phyloP scores from a whole-genome alignment of 2,888 invertebrate species.

The Pyrochroa serraticornis region DNA sequence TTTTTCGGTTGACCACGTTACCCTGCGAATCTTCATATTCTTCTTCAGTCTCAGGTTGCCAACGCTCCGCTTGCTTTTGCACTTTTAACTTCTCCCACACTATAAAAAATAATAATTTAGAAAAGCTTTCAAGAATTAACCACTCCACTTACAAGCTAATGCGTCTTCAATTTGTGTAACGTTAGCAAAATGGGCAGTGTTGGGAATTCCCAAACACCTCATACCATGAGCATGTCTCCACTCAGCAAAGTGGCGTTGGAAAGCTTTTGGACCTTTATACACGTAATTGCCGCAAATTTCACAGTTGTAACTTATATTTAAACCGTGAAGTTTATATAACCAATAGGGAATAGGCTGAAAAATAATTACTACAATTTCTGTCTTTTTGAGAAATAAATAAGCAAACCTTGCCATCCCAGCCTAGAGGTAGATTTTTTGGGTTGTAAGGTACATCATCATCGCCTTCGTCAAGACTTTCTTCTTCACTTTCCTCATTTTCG shows the following conservation, averaged over 20 bases:
- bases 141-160: constrained; percentile 74
- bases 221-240: constrained; percentile 93
- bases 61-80: constrained; percentile 93
- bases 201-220: constrained; percentile 96
- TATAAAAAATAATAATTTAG: constrained; percentile 56
- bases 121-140: neutral
- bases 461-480: constrained; percentile 81
- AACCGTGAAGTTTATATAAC: constrained; percentile 97
- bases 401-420: constrained; percentile 94
- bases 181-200: constrained; percentile 99
- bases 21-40: constrained; percentile 99
- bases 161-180: constrained; percentile 99
- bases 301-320: constrained; percentile 98
- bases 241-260: constrained; percentile 97
- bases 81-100: constrained; percentile 98
- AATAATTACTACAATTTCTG: neutral
- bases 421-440: constrained; percentile 98
- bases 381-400: no score
- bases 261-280: constrained; percentile 98
- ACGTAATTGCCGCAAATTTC: constrained; percentile 99
- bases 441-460: constrained; percentile 98
- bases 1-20: constrained; percentile 98
- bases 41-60: constrained; percentile 96
- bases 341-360: constrained; percentile 85
- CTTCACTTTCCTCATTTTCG: constrained; percentile 85